Conservation (phyloP, 2,797 vertebrate species). For the Microchirus variegatus region DNA sequence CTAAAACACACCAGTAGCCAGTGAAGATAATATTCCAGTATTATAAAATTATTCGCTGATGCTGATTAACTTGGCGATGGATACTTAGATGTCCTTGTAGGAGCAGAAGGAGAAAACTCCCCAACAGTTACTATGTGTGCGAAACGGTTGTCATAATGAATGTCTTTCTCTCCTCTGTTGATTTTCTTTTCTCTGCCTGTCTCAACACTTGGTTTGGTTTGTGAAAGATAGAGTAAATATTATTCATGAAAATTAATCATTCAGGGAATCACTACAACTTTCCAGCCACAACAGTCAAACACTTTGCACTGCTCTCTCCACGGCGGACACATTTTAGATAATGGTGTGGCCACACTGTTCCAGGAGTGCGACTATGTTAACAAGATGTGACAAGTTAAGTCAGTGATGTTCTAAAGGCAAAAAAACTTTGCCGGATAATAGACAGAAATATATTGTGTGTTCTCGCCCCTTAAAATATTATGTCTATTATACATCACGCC, state of each 20-base stretch:
- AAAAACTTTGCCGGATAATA: too few relatives aligned
- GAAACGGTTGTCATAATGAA: background rate
- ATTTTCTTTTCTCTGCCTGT: background rate
- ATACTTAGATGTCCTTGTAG: background rate
- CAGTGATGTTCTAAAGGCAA: background rate
- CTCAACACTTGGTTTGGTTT: background rate
- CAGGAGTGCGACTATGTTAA: background rate
- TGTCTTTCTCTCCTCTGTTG: background rate
- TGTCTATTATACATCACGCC: background rate
- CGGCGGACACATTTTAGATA: background rate
- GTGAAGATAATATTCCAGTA: too few relatives aligned
- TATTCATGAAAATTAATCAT: background rate
- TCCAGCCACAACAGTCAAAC: background rate
- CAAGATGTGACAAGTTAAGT: background rate
- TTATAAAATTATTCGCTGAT: too few relatives aligned
- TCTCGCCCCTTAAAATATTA: background rate
- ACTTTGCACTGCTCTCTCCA: background rate
- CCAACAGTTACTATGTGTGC: background rate
- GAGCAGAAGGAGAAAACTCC: background rate
- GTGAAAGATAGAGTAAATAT: background rate
- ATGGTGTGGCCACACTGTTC: background rate
- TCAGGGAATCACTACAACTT: slow-evolving; percentile 6
- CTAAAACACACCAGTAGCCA: too few relatives aligned
- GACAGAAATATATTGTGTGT: background rate
- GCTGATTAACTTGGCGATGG: background rate